phyloP scores from a whole-genome alignment of 2,888 invertebrate genomes.

The Penaeus monodon region DNA sequence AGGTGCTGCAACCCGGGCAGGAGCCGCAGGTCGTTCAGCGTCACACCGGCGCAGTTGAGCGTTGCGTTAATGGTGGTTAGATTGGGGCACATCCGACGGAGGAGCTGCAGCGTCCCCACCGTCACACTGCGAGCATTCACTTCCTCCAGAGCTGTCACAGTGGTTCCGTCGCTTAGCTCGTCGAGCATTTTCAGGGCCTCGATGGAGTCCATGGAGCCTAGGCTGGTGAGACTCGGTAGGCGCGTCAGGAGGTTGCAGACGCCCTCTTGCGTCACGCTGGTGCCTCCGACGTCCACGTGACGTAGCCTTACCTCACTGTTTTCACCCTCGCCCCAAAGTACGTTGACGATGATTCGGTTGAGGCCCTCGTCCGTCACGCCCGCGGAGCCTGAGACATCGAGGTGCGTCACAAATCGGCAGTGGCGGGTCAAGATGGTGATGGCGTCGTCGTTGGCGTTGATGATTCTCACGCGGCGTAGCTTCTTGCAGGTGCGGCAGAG shows the following conservation, averaged over 20 bases:
- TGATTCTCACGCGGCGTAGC: slow-evolving; percentile 47
- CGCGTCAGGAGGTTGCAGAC: slow-evolving; percentile 51
- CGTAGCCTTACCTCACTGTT: slow-evolving; percentile 30
- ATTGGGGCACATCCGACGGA: slow-evolving; percentile 55
- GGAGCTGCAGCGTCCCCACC: slow-evolving; percentile 44
- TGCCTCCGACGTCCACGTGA: slow-evolving; percentile 56
- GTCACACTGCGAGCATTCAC: slow-evolving; percentile 59
- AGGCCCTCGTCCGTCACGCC: slow-evolving; percentile 64
- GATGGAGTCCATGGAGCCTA: slow-evolving; percentile 52
- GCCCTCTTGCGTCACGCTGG: slow-evolving; percentile 64
- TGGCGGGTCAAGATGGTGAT: slow-evolving; percentile 57
- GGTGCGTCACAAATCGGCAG: slow-evolving; percentile 42
- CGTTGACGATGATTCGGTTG: slow-evolving; percentile 50
- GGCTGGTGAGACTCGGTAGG: slow-evolving; percentile 55
- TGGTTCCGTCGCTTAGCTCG: slow-evolving; percentile 40
- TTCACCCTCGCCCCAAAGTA: slow-evolving; percentile 56
- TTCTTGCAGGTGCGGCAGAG: slow-evolving; percentile 62
- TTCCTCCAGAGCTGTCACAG: slow-evolving; percentile 48
- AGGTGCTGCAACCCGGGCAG: slow-evolving; percentile 49
- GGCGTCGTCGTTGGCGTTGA: slow-evolving; percentile 61
- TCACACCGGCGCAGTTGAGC: slow-evolving; percentile 56
- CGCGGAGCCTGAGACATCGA: slow-evolving; percentile 60
- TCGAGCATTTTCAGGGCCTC: slow-evolving; percentile 55
- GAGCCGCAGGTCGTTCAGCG: slow-evolving; percentile 61
- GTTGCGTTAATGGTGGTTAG: slow-evolving; percentile 54